These are phyloP conservation scores for Standfussiana lucernea DNA, from an alignment of 2,888 invertebrate species.

Conservation along the genomic window DNA sequence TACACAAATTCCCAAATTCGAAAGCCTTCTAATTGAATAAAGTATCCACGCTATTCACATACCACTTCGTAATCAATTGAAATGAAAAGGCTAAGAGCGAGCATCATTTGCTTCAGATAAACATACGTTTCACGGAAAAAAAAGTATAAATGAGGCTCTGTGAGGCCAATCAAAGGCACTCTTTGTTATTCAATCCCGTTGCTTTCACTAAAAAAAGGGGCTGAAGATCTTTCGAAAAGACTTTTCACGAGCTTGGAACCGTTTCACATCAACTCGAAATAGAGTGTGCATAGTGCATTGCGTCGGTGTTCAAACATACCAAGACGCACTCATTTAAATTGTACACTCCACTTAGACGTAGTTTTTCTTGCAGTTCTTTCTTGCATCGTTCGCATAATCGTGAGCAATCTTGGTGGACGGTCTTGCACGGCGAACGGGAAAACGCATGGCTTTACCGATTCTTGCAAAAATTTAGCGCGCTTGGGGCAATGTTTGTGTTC, in stretches of 20 bases:
- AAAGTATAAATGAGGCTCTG: conserved; percentile 65
- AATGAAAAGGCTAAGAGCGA: conserved; percentile 26
- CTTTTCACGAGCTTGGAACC: conserved; percentile 78
- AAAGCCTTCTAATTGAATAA: conserved; percentile 17
- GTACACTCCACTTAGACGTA: conserved; percentile 80
- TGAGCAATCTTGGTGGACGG: conserved; percentile 72
- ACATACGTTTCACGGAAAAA: conserved; percentile 53
- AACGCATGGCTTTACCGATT: conserved; percentile 61
- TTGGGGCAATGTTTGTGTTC: conserved; percentile 39
- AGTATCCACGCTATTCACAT: conserved; percentile 17
- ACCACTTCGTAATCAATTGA: conserved; percentile 33
- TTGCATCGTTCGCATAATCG: conserved; percentile 81
- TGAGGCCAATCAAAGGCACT: conserved; percentile 80
- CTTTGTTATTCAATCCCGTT: conserved; percentile 82
- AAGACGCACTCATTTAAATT: conserved; percentile 88
- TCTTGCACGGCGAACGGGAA: conserved; percentile 32
- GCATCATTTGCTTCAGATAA: conserved; percentile 49
- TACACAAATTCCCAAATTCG: neutral
- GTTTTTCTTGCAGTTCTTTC: conserved; percentile 76
- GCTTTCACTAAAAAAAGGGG: conserved; percentile 78
- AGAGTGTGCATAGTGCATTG: conserved; percentile 81
- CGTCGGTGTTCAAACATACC: conserved; percentile 82
- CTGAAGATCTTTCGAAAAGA: conserved; percentile 76
- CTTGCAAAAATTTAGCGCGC: conserved; percentile 49
- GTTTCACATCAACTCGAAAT: conserved; percentile 85